Conservation (phyloP, 2,797 vertebrate species). For the Parauchenoglanis punctatus region DNA sequence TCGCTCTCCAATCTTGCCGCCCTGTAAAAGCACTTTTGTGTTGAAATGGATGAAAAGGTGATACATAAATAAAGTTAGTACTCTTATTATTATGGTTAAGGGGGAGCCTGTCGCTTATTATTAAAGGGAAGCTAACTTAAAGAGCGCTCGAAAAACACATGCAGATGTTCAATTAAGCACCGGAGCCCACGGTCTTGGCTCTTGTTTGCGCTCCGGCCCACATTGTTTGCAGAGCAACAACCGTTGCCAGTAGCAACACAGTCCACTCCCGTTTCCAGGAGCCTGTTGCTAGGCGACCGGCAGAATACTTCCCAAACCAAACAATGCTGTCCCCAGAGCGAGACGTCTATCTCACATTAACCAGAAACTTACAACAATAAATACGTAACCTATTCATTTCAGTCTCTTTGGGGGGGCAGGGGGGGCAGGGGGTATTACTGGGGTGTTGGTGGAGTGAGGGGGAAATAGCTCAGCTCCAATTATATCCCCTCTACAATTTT, state of each 20-base stretch:
- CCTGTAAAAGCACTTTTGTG: neutral
- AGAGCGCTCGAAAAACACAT: slow-evolving; percentile 81
- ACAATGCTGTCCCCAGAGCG: slow-evolving; percentile 90
- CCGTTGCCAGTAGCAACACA: slow-evolving; percentile 89
- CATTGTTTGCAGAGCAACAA: slow-evolving; percentile 97
- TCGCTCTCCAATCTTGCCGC: neutral
- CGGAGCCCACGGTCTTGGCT: slow-evolving; percentile 81
- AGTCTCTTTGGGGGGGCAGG: slow-evolving; percentile 64
- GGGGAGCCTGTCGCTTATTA: slow-evolving; percentile 9
- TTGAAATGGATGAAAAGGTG: neutral
- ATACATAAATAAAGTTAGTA: neutral
- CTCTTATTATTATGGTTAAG: neutral
- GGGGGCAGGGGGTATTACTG: slow-evolving; percentile 25
- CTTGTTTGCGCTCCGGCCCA: slow-evolving; percentile 84
- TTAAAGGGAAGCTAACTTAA: slow-evolving; percentile 62
- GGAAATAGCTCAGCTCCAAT: slow-evolving; percentile 66
- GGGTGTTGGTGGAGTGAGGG: neutral
- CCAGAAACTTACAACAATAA: slow-evolving; percentile 85
- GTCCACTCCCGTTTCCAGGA: slow-evolving; percentile 90
- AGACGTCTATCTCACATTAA: slow-evolving; percentile 85
- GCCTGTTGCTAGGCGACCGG: slow-evolving; percentile 88
- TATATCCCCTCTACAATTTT: slow-evolving; percentile 64
- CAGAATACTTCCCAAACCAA: slow-evolving; percentile 98
- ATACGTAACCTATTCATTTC: slow-evolving; percentile 90
- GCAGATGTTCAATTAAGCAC: slow-evolving; percentile 92